phyloP scores from a whole-genome alignment of 2,797 vertebrate species.

The Pitangus sulphuratus region DNA sequence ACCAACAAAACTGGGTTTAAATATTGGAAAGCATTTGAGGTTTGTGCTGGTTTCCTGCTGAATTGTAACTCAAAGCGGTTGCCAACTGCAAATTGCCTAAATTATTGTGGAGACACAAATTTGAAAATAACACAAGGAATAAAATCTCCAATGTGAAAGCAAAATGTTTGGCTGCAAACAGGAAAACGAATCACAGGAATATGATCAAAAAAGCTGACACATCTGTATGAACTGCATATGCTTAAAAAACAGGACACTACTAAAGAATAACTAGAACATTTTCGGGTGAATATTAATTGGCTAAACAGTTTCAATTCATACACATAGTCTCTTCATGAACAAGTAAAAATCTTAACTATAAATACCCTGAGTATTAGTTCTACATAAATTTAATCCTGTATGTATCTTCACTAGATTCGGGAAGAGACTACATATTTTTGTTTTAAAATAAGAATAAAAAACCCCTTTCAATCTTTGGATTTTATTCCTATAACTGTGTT shows the following conservation, averaged over 20 bases:
- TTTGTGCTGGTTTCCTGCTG: neutral
- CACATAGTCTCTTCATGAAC: neutral
- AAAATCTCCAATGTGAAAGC: neutral
- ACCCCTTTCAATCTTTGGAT: neutral
- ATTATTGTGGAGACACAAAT: neutral
- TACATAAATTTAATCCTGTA: neutral
- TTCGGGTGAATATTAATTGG: neutral
- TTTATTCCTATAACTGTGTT: neutral
- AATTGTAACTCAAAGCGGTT: neutral
- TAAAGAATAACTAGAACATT: neutral
- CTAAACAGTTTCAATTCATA: neutral
- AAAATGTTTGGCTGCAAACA: neutral
- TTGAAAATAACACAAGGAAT: neutral
- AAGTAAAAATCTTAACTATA: neutral
- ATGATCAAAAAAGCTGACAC: neutral
- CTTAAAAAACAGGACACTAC: neutral
- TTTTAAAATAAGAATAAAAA: neutral
- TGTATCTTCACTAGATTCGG: neutral
- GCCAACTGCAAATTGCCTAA: neutral
- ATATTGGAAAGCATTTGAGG: neutral
- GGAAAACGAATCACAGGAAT: neutral
- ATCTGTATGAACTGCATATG: neutral
- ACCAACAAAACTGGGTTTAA: neutral
- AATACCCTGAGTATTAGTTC: neutral
- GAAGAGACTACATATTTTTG: neutral